Percentiles rank a stretch among this genome's conserved stretches.
Evolutionary conservation across 1,140 invertebrate genomes (phyloP).

Genomic region (Adoxophyes honmai): DNA sequence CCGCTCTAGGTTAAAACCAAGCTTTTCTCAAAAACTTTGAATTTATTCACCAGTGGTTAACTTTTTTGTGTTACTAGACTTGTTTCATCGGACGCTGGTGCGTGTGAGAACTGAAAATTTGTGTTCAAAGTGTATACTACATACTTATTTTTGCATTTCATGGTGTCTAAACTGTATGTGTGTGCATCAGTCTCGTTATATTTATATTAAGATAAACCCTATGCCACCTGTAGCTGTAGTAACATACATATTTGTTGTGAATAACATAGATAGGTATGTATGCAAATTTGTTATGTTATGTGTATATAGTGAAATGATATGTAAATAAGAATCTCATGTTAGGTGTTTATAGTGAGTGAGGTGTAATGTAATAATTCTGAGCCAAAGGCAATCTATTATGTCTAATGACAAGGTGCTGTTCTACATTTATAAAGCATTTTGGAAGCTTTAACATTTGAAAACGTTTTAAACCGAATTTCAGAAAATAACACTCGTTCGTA

Average conservation of each 20-base stretch:
- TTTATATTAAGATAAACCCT: slow-evolving; percentile 24
- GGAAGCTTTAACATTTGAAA: slow-evolving; percentile 59
- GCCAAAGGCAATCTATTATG: slow-evolving; percentile 66
- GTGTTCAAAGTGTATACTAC: slow-evolving; percentile 18
- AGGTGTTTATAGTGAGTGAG: slow-evolving; percentile 19
- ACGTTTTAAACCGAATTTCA: slow-evolving; percentile 55
- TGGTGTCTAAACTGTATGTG: slow-evolving; percentile 18
- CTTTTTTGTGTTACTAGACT: not conserved
- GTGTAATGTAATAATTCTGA: slow-evolving; percentile 51
- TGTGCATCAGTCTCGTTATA: slow-evolving; percentile 25
- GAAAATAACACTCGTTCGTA: slow-evolving; percentile 3
- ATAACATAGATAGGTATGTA: slow-evolving; percentile 9
- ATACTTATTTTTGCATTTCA: slow-evolving; percentile 23
- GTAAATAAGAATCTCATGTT: slow-evolving; percentile 46
- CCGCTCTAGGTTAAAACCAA: no score
- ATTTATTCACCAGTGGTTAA: no score
- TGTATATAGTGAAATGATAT: slow-evolving; percentile 51
- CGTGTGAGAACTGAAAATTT: slow-evolving; percentile 5
- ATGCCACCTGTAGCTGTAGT: slow-evolving; percentile 34
- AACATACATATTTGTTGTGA: not conserved
- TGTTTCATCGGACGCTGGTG: not conserved
- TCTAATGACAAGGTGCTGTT: slow-evolving; percentile 66
- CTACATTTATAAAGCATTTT: slow-evolving; percentile 48
- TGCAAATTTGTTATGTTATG: slow-evolving; percentile 23
- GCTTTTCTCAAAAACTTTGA: no score